Evolutionary conservation across 2,888 invertebrate genomes (phyloP), one percentile per base, ranked within the genome.

Genomic region (Meteorus colon): DNA sequence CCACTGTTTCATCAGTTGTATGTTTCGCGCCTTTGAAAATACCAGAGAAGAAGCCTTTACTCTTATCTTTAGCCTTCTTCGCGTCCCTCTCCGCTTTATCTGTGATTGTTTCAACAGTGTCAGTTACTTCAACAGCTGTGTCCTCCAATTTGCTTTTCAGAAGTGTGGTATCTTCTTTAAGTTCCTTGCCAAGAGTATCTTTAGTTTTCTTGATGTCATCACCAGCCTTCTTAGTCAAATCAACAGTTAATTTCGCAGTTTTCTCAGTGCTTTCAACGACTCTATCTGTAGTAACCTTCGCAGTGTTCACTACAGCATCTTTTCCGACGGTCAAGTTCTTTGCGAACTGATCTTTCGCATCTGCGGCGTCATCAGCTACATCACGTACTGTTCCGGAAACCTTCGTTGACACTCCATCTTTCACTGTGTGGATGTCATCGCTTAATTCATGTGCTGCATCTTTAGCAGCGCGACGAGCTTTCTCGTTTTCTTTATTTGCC

Each of bases 301-400:
- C 16, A 73, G 74, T 74, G 71, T 75, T 73, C 81, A 65, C 73
- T 51, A 27, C 34, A 27, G 51, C 4, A 5, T 76, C 74, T 71
- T 75, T 75, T 41, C 24, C 74, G 14, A 65, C 34, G 24, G 73
- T 55, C 0, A 48, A n/a, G 4, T 74, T 67, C 3, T 72, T 70
- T 27, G 55, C 62, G 19, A 76, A 66, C 45, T 68, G 74, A 73
- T 79, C 74, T 70, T 73, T 74, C 1, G 51, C 65, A 1, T 60
- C 34, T 66, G 71, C 66, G 5, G 65, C 48, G 12, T 73, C 63
- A 14, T 79, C 78, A 5, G 66, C 8, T 24, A 51, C 68, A n/a
- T 48, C 55, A 29, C 76, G 59, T 1, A 90, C 82, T 86, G 91
- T 91, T 78, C 89, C 87, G 12, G 91, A 91, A 66, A 91, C 88